Conservation (phyloP, 37 sponge, comb jelly and placozoan species). For the Ianthella basta region DNA sequence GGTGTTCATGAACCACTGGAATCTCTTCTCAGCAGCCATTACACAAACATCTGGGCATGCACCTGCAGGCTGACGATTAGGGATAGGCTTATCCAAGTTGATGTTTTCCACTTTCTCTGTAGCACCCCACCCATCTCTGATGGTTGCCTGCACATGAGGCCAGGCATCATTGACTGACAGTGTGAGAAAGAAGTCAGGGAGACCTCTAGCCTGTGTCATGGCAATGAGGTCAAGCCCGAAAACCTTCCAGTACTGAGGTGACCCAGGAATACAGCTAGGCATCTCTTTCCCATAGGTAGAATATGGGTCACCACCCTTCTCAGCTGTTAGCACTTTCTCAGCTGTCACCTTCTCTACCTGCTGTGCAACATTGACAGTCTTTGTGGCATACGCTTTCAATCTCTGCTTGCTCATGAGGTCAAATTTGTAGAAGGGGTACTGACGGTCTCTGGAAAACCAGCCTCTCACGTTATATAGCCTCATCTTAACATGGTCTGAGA, state of each 20-base stretch:
- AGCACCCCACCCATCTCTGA: too few species aligned
- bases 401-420: not conserved
- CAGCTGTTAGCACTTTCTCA: too few species aligned
- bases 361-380: too few species aligned
- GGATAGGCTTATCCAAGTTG: too few species aligned
- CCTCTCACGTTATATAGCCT: not conserved
- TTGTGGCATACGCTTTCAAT: not conserved
- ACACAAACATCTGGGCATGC: too few species aligned
- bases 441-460: not conserved
- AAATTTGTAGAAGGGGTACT: not conserved
- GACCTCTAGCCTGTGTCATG: too few species aligned
- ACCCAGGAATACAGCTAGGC: not conserved
- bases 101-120: too few species aligned
- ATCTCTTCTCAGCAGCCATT: not conserved
- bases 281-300: not conserved
- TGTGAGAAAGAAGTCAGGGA: too few species aligned
- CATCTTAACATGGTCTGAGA: not conserved
- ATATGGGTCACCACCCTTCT: not conserved
- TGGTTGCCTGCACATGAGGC: not conserved
- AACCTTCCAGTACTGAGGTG: too few species aligned
- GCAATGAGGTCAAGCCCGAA: too few species aligned
- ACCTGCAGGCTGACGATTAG: too few species aligned
- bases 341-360: too few species aligned
- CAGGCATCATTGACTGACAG: not conserved
- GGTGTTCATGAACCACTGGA: not conserved